A percentile compares a stretch with the other conserved stretches of the same genome.
Conservation (phyloP, 2,888 invertebrate species). For the Hipparchia semele region DNA sequence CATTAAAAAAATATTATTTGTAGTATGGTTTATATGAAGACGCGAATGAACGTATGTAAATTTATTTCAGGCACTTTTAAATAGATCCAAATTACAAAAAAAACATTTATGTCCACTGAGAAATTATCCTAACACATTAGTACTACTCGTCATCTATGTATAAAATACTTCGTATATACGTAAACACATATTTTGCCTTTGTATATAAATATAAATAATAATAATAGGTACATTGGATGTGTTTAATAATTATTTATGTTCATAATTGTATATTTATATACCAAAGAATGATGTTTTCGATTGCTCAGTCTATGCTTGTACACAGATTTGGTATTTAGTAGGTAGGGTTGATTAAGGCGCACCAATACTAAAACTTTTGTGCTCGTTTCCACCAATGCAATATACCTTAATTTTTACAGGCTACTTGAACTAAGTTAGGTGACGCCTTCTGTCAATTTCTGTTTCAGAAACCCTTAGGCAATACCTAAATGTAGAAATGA, state of each 20-base stretch:
- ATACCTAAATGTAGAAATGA: too few relatives aligned
- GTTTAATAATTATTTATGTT: not conserved
- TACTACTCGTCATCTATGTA: not conserved
- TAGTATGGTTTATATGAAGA: not conserved
- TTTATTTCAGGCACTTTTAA: constrained; percentile 1
- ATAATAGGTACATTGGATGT: not conserved
- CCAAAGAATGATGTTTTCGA: constrained; percentile 7
- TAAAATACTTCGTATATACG: not conserved
- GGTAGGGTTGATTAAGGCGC: too few relatives aligned
- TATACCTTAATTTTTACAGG: too few relatives aligned
- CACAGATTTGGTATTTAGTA: not conserved
- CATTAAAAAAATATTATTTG: not conserved
- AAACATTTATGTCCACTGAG: not conserved
- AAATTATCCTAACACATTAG: not conserved
- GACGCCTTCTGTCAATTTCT: too few relatives aligned
- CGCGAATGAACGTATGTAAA: not conserved
- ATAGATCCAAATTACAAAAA: not conserved
- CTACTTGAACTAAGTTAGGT: too few relatives aligned
- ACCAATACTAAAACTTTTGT: too few relatives aligned
- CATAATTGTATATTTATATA: not conserved
- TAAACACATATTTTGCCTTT: constrained; percentile 20
- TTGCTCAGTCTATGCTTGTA: constrained; percentile 18
- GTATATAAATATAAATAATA: constrained; percentile 25
- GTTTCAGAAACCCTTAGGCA: too few relatives aligned
- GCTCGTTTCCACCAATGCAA: too few relatives aligned